Base-by-base conservation (phyloP, 1,140 invertebrate genomes). In the Megalopta genalis region DNA sequence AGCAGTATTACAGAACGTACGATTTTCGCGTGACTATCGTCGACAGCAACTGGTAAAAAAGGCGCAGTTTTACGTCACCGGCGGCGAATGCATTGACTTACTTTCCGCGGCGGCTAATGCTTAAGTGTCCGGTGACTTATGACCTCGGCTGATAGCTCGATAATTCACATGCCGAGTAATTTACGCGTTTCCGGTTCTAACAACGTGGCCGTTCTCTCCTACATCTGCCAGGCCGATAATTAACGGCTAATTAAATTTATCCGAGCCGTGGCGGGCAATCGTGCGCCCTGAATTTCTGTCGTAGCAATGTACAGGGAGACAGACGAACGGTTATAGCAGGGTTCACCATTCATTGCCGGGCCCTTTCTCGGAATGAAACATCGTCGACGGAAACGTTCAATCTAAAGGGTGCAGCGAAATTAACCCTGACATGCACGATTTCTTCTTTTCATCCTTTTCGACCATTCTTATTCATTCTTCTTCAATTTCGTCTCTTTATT, bases 371-470 rank as follows among this genome's bases (percentile, higher is more conserved):
- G 70, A 79, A 74, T 23, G 42, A 65, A 69, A 62, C 57, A 68
- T 42, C 54, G 54, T 16, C 63, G 64, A 68, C 69, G 67, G 80
- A 83, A 81, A 67, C 54, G 57, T 69, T 77, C 74, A 88, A 87
- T 82, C 82, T 72, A 65, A 14, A 46, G 42, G 42, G 42, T 46
- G 42, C 42, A 12, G 42, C 42, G 42, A 46, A 46, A 46, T 46
- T 46, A 46, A 46, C 42, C 42, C 42, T 2, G 42, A 3, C 2
- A 46, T 46, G 42, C 42, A 46, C 14, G 12, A 46, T 46, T 46
- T 46, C 9, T 42, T 10, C 9, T 6, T 42, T 42, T 46, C 12
- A 32, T 32, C 4, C 1, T 32, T 32, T 32, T 32, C 4, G 4
- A 4, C 4, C 32, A 4, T 32, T 32, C 32, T 32, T 32, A 32